A percentile compares a stretch with the other conserved stretches of the same genome.
Conservation (phyloP, 2,888 invertebrate genomes). For the Aplocera efformata region DNA sequence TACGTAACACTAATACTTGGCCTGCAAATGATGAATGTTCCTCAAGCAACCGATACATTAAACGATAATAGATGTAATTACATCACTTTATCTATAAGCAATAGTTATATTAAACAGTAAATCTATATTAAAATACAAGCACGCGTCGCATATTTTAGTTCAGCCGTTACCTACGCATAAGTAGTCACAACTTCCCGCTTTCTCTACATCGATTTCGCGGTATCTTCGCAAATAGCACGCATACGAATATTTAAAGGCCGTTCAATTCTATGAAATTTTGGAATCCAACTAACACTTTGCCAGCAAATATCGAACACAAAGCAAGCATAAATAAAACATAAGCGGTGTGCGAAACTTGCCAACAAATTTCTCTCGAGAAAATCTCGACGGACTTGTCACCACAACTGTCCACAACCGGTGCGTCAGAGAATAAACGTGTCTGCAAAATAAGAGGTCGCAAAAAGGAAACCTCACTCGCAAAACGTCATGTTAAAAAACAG, state of each 20-base stretch:
- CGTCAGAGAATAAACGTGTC: constrained; percentile 18
- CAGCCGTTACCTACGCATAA: constrained; percentile 21
- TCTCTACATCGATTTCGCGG: constrained; percentile 26
- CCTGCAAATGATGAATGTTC: no score
- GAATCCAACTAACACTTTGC: constrained; percentile 31
- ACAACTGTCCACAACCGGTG: constrained; percentile 32
- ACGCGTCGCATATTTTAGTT: constrained; percentile 23
- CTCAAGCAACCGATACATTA: no score
- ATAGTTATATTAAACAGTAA: constrained; percentile 17
- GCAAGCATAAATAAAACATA: constrained; percentile 65
- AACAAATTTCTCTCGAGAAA: constrained; percentile 66
- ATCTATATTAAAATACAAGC: constrained; percentile 25
- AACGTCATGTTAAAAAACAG: no score
- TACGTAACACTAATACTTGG: no score
- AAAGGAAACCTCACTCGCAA: neutral
- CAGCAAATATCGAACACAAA: constrained; percentile 38
- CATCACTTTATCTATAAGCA: no score
- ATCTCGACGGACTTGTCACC: constrained; percentile 50
- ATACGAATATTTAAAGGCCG: constrained; percentile 17
- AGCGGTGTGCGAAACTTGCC: constrained; percentile 44
- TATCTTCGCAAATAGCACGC: constrained; percentile 29
- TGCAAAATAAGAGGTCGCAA: no score
- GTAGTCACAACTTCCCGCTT: constrained; percentile 30
- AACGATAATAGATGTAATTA: no score
- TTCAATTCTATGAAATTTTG: constrained; percentile 17